These are phyloP conservation scores for Salticus scenicus DNA, from an alignment of 2,888 invertebrate species.

Conservation along the genomic window DNA sequence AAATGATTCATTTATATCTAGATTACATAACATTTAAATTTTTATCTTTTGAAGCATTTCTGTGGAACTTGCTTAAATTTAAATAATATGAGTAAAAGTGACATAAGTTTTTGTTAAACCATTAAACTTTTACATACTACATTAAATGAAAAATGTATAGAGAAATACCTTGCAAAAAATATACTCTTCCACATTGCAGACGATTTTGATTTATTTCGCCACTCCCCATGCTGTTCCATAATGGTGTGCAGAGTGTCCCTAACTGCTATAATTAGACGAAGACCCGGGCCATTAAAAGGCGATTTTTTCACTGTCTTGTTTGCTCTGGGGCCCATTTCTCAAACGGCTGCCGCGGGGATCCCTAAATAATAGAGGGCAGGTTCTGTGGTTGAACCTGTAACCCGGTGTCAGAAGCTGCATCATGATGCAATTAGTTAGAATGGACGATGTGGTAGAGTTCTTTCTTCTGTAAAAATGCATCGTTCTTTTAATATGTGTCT, in stretches of 20 bases:
- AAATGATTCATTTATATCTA: too few species aligned
- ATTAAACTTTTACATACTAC: too few species aligned
- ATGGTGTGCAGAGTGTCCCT: slow-evolving; percentile 35
- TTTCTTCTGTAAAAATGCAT: too few species aligned
- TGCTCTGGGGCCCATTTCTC: slow-evolving; percentile 45
- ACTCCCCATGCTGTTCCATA: slow-evolving; percentile 34
- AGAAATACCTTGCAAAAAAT: not conserved
- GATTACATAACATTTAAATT: too few species aligned
- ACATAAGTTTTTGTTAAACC: too few species aligned
- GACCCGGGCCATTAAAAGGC: slow-evolving; percentile 43
- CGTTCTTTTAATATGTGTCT: too few species aligned
- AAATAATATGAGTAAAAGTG: too few species aligned
- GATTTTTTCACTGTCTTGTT: slow-evolving; percentile 52
- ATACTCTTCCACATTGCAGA: not conserved
- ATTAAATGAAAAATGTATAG: too few species aligned
- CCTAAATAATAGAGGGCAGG: slow-evolving; percentile 26
- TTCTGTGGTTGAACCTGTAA: slow-evolving; percentile 22
- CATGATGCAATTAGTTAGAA: not conserved
- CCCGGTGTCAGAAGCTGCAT: not conserved
- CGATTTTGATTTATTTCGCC: slow-evolving; percentile 50
- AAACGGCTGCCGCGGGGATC: slow-evolving; percentile 15
- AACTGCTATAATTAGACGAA: slow-evolving; percentile 49
- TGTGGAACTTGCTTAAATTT: too few species aligned
- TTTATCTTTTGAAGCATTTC: too few species aligned
- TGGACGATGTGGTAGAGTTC: too few species aligned